A percentile compares a stretch with the other conserved stretches of the same genome.
phyloP scores from a whole-genome alignment of 35 echinoderm and acorn worm genomes.

The Eucidaris tribuloides region DNA sequence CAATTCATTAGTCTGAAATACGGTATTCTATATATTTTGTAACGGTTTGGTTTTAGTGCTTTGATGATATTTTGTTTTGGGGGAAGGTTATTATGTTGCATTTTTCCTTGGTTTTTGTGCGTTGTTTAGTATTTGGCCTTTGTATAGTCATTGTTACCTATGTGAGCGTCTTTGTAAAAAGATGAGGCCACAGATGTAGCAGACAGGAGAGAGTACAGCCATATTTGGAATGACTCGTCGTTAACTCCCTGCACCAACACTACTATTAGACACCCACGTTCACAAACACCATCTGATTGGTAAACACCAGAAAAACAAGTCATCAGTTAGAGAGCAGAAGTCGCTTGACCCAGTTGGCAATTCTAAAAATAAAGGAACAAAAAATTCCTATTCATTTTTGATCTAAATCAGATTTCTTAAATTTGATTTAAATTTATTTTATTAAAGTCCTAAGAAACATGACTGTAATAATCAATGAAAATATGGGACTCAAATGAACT shows the following conservation, averaged over 20 bases:
- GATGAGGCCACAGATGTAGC: conserved; percentile 88
- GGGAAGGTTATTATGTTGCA: not conserved
- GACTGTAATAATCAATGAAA: too few species aligned
- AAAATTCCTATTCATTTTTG: not conserved
- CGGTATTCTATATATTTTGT: too few species aligned
- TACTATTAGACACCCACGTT: conserved; percentile 38
- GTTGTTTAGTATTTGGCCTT: not conserved
- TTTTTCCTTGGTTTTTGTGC: too few species aligned
- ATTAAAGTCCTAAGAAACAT: too few species aligned
- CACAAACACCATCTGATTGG: conserved; percentile 22
- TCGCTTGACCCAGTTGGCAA: too few species aligned
- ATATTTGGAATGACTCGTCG: conserved; percentile 58
- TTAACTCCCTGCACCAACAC: not conserved
- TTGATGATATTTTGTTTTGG: not conserved
- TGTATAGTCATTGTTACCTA: conserved; percentile 44
- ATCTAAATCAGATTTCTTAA: too few species aligned
- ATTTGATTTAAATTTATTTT: too few species aligned
- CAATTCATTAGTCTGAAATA: too few species aligned
- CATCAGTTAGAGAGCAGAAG: not conserved
- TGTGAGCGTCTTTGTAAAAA: conserved; percentile 94
- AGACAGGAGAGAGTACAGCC: conserved; percentile 73
- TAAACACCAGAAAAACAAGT: not conserved
- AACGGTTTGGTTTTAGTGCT: too few species aligned
- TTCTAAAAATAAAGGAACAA: not conserved
- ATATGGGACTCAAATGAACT: too few species aligned